These are phyloP conservation scores for Leptopilina myrica DNA, from an alignment of 2,888 invertebrate genomes.

Conservation along the genomic window DNA sequence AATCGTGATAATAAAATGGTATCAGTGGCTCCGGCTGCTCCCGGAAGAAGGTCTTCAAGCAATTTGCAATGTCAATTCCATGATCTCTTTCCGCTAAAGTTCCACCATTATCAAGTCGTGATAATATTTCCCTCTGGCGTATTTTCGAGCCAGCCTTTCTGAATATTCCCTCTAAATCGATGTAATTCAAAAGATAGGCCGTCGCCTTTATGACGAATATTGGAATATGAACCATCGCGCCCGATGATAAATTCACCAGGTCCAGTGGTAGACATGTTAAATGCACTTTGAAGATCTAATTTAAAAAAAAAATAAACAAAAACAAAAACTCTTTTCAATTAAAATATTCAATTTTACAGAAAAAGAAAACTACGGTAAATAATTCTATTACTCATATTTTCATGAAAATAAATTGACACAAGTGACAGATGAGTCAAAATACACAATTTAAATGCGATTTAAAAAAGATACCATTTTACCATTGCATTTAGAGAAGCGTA, in stretches of 20 bases:
- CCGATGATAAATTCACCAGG: constrained; percentile 82
- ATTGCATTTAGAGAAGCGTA: too few relatives aligned
- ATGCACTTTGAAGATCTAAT: constrained; percentile 79
- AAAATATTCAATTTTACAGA: not conserved
- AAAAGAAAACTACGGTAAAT: not conserved
- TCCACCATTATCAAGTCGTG: constrained; percentile 84
- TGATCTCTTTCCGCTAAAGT: constrained; percentile 84
- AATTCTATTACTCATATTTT: too few relatives aligned
- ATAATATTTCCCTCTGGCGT: constrained; percentile 89
- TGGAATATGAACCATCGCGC: constrained; percentile 85
- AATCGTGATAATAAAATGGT: constrained; percentile 85
- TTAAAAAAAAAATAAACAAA: constrained; percentile 54
- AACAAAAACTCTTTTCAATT: not conserved
- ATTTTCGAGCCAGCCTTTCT: constrained; percentile 91
- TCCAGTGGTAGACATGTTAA: constrained; percentile 78
- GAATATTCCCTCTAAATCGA: constrained; percentile 90
- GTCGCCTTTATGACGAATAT: constrained; percentile 85
- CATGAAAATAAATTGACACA: too few relatives aligned
- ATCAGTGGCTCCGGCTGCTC: constrained; percentile 91
- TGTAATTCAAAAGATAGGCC: constrained; percentile 82
- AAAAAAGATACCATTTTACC: too few relatives aligned
- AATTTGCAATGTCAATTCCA: constrained; percentile 90
- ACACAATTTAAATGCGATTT: too few relatives aligned
- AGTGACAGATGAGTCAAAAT: too few relatives aligned
- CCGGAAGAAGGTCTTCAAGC: constrained; percentile 90